Evolutionary conservation across 2,888 invertebrate species (phyloP), one percentile per base, ranked within the genome.

Genomic region (Lamproptera curius): DNA sequence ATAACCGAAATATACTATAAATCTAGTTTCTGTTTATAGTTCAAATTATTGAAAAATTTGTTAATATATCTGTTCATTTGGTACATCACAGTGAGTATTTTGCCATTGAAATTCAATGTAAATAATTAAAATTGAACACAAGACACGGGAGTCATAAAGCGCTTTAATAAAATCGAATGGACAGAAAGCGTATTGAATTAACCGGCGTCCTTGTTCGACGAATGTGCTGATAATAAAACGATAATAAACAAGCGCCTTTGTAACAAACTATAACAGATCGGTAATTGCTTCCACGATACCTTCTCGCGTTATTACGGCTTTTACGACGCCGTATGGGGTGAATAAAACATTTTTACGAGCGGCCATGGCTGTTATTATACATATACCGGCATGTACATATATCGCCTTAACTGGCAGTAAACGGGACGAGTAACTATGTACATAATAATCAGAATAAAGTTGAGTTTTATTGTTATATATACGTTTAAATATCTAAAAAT

Each of bases 181-280:
- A 73, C 74, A 72, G 75, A 45, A 73, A 68, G 58, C 61, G 70
- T 74, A 79, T 81, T 79, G 76, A 77, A 81, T 83, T 81, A 77
- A 83, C 76, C 73, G 67, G 60, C 72, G 76, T 76, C 82, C 82
- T 83, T 80, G 85, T 85, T 80, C 77, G 64, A 67, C 74, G 78
- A 86, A 86, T 81, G 84, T 82, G 83, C 79, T 80, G 84, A 84
- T 85, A 84, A 84, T 86, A 86, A 86, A 87, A 85, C 68, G 84
- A 83, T 85, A 86, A 84, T 87, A 86, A 87, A 86, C 79, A 81
- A 77, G 81, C 81, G 81, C 83, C 82, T 82, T 86, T 84, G 87
- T 86, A 83, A 86, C 87, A 86, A 86, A 86, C 87, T 87, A 86
- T 87, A 86, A 86, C 86, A 86, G 87, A 86, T 87, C 83, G 74